Evolutionary conservation across 2,888 invertebrate species (phyloP), one percentile per base, ranked within the genome.

Genomic region (Yponomeuta malinellus): DNA sequence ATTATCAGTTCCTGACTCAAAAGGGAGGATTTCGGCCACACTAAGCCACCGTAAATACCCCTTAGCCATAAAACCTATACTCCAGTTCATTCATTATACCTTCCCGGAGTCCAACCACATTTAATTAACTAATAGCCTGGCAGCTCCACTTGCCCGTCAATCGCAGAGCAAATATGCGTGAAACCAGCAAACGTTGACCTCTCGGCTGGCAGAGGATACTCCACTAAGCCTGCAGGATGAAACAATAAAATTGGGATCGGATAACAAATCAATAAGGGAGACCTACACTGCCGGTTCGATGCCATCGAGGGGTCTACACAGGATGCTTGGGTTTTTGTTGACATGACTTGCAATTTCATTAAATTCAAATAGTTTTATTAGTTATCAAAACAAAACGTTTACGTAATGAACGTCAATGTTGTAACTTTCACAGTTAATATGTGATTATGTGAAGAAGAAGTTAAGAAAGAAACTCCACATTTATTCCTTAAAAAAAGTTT

Each of bases 231-330:
- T 15, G 52, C 52, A 59, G 52, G 52, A 59, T 59, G 52, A 59
- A 59, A 59, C 52, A 59, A 59, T 59, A 59, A 59, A 59, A 59
- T 59, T 59, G 52, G 52, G 52, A 59, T 59, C 52, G 52, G 52
- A 59, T 15, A 59, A 59, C 52, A 15, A 59, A 59, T 59, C 52
- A 59, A 59, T 59, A 59, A 59, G 15, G 52, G 2, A 0, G 52
- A 5, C 52, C 52, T 59, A 59, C 52, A 59, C 52, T 59, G 52
- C 52, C 52, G 52, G 52, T 12, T 59, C 52, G 52, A 12, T 59
- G 52, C 52, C 52, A 59, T 59, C 1, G 52, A 15, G 15, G 52
- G 52, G 5, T 12, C 52, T 59, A 59, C 52, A 1, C 52, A 8
- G 52, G 52, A 59, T 15, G 12, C 52, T 3, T 52, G 52, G 52